These are phyloP conservation scores for Aleiodes sp. DNA, from an alignment of 1,140 invertebrate genomes.

Conservation along the genomic window DNA sequence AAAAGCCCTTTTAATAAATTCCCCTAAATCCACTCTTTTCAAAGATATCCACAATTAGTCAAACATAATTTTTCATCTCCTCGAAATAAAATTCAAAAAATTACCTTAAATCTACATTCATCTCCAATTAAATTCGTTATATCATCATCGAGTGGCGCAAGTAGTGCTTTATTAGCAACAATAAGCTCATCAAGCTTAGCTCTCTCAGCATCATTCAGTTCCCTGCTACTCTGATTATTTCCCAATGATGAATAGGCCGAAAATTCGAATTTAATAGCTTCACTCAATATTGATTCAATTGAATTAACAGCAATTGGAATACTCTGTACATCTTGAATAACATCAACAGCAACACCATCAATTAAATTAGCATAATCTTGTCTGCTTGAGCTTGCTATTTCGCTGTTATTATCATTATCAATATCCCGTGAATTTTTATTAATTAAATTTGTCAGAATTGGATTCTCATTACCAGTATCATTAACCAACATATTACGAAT, in stretches of 20 bases:
- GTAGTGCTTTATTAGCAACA: slow-evolving; percentile 82
- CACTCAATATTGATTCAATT: slow-evolving; percentile 82
- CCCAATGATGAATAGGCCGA: slow-evolving; percentile 73
- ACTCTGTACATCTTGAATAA: slow-evolving; percentile 73
- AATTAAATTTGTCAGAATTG: slow-evolving; percentile 59
- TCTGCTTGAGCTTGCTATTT: slow-evolving; percentile 18
- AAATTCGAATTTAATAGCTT: slow-evolving; percentile 86
- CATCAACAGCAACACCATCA: slow-evolving; percentile 69
- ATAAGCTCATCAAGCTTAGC: slow-evolving; percentile 85
- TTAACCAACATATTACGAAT: slow-evolving; percentile 32
- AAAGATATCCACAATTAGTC: too few species aligned
- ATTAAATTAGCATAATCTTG: slow-evolving; percentile 43
- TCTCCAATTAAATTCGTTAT: slow-evolving; percentile 74
- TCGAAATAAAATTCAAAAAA: too few species aligned
- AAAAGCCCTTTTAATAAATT: too few species aligned
- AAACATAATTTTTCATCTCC: slow-evolving; percentile 21
- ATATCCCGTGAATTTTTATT: slow-evolving; percentile 46
- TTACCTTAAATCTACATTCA: slow-evolving; percentile 71
- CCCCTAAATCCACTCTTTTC: too few species aligned
- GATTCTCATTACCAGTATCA: slow-evolving; percentile 49
- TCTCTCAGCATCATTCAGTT: slow-evolving; percentile 83
- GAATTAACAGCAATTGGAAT: slow-evolving; percentile 68
- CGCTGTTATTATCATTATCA: slow-evolving; percentile 31
- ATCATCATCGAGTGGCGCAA: slow-evolving; percentile 84
- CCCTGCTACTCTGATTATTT: slow-evolving; percentile 70